Evolutionary conservation across 2,888 invertebrate genomes (phyloP).

Genomic region (Proisotoma minuta): DNA sequence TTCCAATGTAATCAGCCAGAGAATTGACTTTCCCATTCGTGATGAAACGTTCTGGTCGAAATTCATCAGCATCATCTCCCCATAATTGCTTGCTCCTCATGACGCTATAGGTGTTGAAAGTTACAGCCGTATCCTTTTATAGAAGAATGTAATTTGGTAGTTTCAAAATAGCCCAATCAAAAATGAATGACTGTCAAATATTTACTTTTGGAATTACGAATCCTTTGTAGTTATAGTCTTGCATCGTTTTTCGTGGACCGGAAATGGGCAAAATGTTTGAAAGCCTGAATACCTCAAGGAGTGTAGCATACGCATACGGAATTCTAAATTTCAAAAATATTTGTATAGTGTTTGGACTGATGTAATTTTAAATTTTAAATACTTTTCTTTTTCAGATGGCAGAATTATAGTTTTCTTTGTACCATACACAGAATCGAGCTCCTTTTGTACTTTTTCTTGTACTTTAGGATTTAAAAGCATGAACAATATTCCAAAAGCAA

Average conservation of each 20-base stretch:
- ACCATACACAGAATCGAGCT: slow-evolving; percentile 54
- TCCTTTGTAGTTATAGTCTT: slow-evolving; percentile 36
- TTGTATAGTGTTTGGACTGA: slow-evolving; percentile 7
- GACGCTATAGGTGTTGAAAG: slow-evolving; percentile 38
- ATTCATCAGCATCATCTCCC: slow-evolving; percentile 34
- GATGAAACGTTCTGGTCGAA: slow-evolving; percentile 42
- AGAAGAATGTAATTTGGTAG: background rate
- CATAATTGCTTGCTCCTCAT: slow-evolving; percentile 34
- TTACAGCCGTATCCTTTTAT: slow-evolving; percentile 35
- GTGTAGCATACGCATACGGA: slow-evolving; percentile 36
- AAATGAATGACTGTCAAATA: background rate
- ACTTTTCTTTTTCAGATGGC: slow-evolving; percentile 54
- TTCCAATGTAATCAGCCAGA: slow-evolving; percentile 28
- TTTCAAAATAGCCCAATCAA: background rate
- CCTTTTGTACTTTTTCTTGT: slow-evolving; percentile 57
- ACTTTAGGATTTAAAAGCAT: slow-evolving; percentile 59
- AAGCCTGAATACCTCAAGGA: slow-evolving; percentile 37
- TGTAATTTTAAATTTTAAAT: background rate
- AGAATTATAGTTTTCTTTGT: slow-evolving; percentile 49
- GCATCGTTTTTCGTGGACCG: slow-evolving; percentile 35
- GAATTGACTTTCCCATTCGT: slow-evolving; percentile 35
- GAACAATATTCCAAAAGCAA: slow-evolving; percentile 61
- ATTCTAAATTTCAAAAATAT: slow-evolving; percentile 23
- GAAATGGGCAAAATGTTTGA: slow-evolving; percentile 42
- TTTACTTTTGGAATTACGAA: slow-evolving; percentile 38